phyloP scores from a whole-genome alignment of 2,797 vertebrate species.

The Onychomys leucogaster region DNA sequence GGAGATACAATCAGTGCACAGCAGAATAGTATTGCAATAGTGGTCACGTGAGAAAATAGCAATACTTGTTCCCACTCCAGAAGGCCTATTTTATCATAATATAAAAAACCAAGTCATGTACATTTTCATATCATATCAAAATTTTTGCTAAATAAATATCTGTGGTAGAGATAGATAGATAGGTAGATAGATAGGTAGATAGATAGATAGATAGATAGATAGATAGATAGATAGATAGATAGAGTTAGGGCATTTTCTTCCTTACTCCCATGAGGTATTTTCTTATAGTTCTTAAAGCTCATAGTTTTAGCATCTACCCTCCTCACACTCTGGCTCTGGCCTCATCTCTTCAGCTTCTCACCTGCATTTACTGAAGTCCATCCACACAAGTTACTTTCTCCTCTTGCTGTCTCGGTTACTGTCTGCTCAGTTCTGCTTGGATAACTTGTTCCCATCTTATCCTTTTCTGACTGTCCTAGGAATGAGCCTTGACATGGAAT shows the following conservation, averaged over 20 bases:
- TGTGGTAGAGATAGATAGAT: neutral
- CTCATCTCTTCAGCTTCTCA: neutral
- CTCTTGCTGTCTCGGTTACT: neutral
- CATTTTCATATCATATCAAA: neutral
- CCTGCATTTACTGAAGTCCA: neutral
- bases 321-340: neutral
- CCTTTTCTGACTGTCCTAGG: neutral
- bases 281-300: neutral
- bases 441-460: neutral
- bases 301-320: neutral
- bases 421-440: neutral
- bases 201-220: neutral
- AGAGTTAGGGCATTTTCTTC: neutral
- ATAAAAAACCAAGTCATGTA: neutral
- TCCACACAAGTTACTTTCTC: neutral
- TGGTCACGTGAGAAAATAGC: neutral
- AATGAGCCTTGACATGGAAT: neutral
- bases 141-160: neutral
- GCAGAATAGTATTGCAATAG: neutral
- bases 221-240: neutral
- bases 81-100: neutral
- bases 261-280: neutral
- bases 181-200: neutral
- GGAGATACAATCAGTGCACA: neutral
- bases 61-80: neutral